A percentile compares a stretch with the other conserved stretches of the same genome.
phyloP scores from a whole-genome alignment of 2,797 vertebrate species.

The Eremophila alpestris region DNA sequence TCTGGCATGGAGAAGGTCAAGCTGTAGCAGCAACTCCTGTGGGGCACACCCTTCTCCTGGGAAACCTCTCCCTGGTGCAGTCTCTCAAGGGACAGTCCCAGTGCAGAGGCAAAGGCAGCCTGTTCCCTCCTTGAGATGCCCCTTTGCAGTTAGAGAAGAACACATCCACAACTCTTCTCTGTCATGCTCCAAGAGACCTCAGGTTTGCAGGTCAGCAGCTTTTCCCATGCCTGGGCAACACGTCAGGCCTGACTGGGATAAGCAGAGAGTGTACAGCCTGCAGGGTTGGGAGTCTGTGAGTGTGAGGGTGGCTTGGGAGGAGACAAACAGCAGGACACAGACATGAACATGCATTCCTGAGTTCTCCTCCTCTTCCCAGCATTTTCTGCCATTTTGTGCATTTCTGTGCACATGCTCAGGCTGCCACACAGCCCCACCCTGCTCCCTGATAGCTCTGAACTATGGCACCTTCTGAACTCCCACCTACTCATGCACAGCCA shows the following conservation, averaged over 20 bases:
- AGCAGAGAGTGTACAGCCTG: background rate
- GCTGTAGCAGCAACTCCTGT: no score
- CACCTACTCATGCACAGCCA: no score
- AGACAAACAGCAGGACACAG: background rate
- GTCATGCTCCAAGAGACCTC: background rate
- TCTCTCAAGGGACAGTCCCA: background rate
- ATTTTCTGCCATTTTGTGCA: background rate
- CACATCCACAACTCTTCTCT: background rate
- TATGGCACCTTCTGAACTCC: background rate
- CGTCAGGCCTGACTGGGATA: accelerated
- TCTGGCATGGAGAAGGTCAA: background rate
- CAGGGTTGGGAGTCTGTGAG: background rate
- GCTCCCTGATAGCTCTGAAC: background rate
- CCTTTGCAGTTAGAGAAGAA: background rate
- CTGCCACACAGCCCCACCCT: background rate
- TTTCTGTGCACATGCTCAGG: background rate
- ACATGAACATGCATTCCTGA: background rate
- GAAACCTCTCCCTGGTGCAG: background rate
- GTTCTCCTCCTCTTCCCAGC: background rate
- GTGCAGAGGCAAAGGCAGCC: background rate
- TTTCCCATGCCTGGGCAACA: background rate
- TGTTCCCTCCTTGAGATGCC: background rate
- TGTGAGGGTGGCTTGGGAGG: background rate
- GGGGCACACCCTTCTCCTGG: background rate
- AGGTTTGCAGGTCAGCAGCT: background rate